phyloP scores from a whole-genome alignment of 2,113 vertebrate genomes.

The Theropithecus gelada region DNA sequence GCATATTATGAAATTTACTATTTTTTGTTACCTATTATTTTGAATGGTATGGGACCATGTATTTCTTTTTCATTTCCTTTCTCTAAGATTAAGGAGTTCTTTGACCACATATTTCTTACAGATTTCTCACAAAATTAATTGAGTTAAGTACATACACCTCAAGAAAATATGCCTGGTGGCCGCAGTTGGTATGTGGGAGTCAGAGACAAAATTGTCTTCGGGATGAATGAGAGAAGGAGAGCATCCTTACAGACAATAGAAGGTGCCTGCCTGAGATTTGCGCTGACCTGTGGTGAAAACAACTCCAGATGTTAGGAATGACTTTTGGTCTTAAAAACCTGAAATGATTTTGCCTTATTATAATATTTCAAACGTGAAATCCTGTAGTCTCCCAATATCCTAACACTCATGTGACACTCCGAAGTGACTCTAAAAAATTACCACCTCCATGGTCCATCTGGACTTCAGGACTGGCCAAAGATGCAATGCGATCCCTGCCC shows the following conservation, averaged over 20 bases:
- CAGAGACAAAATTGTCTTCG: not conserved
- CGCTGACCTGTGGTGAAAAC: too few species aligned
- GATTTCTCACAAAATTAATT: not conserved
- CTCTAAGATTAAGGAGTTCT: not conserved
- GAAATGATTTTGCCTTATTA: not conserved
- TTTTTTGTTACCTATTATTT: not conserved
- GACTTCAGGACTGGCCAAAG: not conserved
- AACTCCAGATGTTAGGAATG: not conserved
- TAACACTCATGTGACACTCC: too few species aligned
- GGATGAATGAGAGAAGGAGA: not conserved
- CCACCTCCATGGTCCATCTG: too few species aligned
- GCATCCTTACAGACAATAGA: accelerated
- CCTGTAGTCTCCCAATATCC: not conserved
- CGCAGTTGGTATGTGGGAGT: not conserved
- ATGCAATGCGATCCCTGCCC: not conserved
- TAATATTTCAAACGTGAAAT: not conserved
- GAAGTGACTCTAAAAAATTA: not conserved
- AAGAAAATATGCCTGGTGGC: not conserved
- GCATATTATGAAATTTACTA: not conserved
- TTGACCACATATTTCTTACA: not conserved
- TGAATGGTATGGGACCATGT: not conserved
- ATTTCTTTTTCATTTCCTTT: not conserved
- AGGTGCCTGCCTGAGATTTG: not conserved
- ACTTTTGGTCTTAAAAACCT: not conserved
- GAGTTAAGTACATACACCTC: not conserved